These are phyloP conservation scores for Patella caerulea DNA, from an alignment of 2,888 invertebrate genomes.

Conservation along the genomic window DNA sequence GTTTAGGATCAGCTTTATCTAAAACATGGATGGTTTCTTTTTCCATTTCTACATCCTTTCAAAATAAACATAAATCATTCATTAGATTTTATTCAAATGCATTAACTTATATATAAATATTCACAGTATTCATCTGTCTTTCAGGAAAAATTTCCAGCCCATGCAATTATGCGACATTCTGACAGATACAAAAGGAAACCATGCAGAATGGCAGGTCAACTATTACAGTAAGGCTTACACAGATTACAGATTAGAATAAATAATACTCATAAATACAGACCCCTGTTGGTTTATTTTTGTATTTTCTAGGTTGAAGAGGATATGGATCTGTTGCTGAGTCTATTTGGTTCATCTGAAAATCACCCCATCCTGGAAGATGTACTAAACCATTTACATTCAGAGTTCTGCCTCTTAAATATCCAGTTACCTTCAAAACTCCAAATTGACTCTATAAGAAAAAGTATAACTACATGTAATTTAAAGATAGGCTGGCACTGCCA, in stretches of 20 bases:
- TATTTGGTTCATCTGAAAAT: slow-evolving; percentile 91
- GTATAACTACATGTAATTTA: not conserved
- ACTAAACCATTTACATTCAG: slow-evolving; percentile 90
- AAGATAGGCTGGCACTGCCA: no score
- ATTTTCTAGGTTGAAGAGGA: slow-evolving; percentile 44
- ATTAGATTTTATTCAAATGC: not conserved
- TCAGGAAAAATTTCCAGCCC: no score
- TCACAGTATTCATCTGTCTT: not conserved
- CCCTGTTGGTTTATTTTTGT: slow-evolving; percentile 37
- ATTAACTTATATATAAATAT: not conserved
- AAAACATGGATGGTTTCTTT: slow-evolving; percentile 48
- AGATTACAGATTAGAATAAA: no score
- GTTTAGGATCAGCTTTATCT: slow-evolving; percentile 58
- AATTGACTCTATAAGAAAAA: slow-evolving; percentile 47
- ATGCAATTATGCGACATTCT: no score
- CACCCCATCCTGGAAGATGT: slow-evolving; percentile 92
- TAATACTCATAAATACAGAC: not conserved
- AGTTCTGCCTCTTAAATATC: slow-evolving; percentile 87
- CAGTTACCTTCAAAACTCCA: slow-evolving; percentile 79
- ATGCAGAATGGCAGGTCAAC: no score
- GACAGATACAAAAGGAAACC: no score
- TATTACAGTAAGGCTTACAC: no score
- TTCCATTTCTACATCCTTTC: slow-evolving; percentile 51
- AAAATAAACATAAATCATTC: not conserved
- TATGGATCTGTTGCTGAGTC: slow-evolving; percentile 70